A percentile compares a stretch with the other conserved stretches of the same genome.
These are phyloP conservation scores for Corella eumyota DNA, from an alignment of 23 tunicate species.

Conservation along the genomic window DNA sequence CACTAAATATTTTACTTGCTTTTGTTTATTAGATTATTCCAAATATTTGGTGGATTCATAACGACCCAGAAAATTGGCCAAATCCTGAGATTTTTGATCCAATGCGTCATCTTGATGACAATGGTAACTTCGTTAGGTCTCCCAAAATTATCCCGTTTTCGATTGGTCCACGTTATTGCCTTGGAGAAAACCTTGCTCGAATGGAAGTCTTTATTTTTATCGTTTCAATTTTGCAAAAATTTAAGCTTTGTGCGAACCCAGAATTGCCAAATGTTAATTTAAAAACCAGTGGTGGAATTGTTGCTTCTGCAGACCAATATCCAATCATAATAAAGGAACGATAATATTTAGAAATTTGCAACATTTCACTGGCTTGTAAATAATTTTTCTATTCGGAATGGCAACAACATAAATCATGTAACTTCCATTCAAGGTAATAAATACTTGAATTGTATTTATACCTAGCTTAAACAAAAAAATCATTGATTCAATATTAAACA, in stretches of 20 bases:
- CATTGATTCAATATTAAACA: no score
- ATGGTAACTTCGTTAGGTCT: constrained; percentile 19
- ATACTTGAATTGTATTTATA: no score
- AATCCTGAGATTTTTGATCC: constrained; percentile 21
- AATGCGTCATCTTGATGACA: constrained; percentile 19
- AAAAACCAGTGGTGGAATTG: no score
- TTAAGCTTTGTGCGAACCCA: not conserved
- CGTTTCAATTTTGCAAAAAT: constrained; percentile 20
- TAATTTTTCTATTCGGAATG: no score
- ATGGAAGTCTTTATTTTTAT: constrained; percentile 25
- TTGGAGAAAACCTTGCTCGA: constrained; percentile 21
- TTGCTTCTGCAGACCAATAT: no score
- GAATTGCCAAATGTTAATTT: no score
- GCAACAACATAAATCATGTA: no score
- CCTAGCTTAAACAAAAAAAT: no score
- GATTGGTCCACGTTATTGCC: constrained; percentile 27
- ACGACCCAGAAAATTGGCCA: constrained; percentile 6
- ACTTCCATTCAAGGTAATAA: no score
- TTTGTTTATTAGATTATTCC: not conserved
- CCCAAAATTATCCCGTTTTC: constrained; percentile 25
- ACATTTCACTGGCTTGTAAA: no score
- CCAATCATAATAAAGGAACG: no score
- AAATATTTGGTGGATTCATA: constrained; percentile 1
- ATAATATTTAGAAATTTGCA: no score
- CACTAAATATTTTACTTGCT: not conserved